Conservation (phyloP, 92 coral and sea anemone species). For the Blastomussa wellsi region DNA sequence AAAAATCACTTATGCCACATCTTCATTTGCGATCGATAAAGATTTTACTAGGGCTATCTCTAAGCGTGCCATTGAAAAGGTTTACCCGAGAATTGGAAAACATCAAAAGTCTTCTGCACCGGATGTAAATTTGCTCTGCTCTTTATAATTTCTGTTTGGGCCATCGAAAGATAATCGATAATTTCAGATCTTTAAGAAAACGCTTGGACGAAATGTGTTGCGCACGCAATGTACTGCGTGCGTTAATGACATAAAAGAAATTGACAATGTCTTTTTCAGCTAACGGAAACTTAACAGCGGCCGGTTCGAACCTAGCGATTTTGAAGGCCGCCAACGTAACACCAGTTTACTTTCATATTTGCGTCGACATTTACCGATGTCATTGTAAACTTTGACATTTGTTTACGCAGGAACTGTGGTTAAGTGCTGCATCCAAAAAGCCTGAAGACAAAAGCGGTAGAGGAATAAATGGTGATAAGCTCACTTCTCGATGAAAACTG, state of each 20-base stretch:
- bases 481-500: neutral
- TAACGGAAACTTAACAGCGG: neutral
- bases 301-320: neutral
- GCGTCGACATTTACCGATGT: conserved; percentile 14
- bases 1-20: neutral
- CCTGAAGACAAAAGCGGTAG: conserved; percentile 2
- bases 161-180: conserved; percentile 1
- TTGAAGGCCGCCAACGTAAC: neutral
- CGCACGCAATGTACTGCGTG: neutral
- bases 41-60: neutral
- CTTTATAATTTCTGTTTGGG: neutral
- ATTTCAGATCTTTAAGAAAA: neutral
- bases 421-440: conserved; percentile 3
- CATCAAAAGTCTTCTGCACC: neutral
- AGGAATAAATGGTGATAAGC: conserved; percentile 9
- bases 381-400: conserved; percentile 41
- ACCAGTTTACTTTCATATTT: neutral
- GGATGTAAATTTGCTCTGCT: neutral
- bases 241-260: neutral
- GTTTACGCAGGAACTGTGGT: conserved; percentile 41
- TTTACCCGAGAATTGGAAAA: neutral
- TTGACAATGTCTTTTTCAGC: neutral
- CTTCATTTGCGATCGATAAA: neutral
- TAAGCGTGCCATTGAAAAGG: neutral
- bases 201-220: neutral